Base-by-base conservation (phyloP, 2,888 invertebrate genomes). In the Osmoderma eremita region DNA sequence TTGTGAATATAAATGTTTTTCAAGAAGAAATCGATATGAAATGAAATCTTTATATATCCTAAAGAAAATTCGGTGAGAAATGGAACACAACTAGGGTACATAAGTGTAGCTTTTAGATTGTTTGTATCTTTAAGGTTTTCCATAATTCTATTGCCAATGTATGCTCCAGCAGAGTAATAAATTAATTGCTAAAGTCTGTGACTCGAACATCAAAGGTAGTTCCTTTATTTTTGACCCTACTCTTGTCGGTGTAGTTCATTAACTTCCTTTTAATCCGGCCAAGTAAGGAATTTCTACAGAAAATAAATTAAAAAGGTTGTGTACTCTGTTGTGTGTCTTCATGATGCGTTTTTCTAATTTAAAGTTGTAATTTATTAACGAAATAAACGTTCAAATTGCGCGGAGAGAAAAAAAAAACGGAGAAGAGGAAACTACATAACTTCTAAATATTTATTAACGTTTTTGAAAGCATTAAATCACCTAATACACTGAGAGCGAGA, bases 221-320 rank as follows among this genome's bases (percentile, higher is more conserved):
- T 53, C 15, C 53, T 53, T 38, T 53, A 53, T 38, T 53, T 53
- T 53, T 53, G 53, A 53, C 53, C 53, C 53, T 38, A 53, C 36
- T 30, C 36, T 53, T 30, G 53, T 10, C 30, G 5, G 53, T 53
- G 13, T 53, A 53, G 53, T 53, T 53, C 53, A 53, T 53, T 53
- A 53, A 53, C 53, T 53, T 53, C 53, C 53, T 53, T 53, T 53
- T 53, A 53, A 53, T 53, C 53, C 36, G 53, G 15, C 36, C 36
- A 53, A 53, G 53, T 53, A 30, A 53, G 36, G 30, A 36, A 22
- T 17, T 53, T 30, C 53, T 53, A 53, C 36, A 5, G 36, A 53
- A 53, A 36, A 53, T 53, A 53, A 53, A 53, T 53, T 53, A 53
- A 53, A 53, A 53, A 53, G 36, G 53, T 53, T 36, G 53, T 53